Evolutionary conservation across 2,797 vertebrate genomes (phyloP).

Genomic region (Pipistrellus nathusii): DNA sequence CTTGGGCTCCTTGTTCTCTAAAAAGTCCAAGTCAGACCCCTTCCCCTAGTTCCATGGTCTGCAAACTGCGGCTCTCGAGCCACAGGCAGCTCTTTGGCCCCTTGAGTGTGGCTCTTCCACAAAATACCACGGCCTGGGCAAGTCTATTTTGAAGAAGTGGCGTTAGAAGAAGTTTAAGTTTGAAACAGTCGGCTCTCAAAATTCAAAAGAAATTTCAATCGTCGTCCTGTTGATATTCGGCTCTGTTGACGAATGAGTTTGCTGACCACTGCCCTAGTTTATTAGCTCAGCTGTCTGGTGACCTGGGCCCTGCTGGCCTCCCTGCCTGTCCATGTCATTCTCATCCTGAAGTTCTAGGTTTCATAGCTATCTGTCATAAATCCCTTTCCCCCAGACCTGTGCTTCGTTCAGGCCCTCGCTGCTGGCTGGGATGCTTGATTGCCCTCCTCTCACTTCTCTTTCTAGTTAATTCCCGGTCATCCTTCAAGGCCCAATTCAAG

Average conservation of each 20-base stretch:
- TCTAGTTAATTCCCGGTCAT: conserved; percentile 22
- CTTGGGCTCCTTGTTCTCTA: not conserved
- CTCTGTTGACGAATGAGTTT: too few relatives aligned
- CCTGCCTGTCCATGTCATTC: not conserved
- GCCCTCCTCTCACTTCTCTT: not conserved
- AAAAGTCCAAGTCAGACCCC: not conserved
- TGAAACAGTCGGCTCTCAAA: too few relatives aligned
- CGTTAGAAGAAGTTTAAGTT: too few relatives aligned
- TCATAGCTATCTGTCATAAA: not conserved
- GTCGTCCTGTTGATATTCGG: too few relatives aligned
- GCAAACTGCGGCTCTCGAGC: too few relatives aligned
- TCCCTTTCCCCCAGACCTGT: not conserved
- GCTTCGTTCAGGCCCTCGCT: not conserved
- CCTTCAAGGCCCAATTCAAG: conserved; percentile 3
- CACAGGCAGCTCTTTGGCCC: too few relatives aligned
- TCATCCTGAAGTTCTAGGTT: not conserved
- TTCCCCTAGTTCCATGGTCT: not conserved
- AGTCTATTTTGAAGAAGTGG: too few relatives aligned
- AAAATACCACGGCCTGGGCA: too few relatives aligned
- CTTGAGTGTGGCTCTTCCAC: too few relatives aligned
- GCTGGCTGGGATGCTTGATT: not conserved
- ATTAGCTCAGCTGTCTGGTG: not conserved
- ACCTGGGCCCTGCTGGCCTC: not conserved
- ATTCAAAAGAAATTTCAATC: too few relatives aligned
- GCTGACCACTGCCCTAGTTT: not conserved